Percentiles rank a stretch among this genome's conserved stretches.
phyloP scores from a whole-genome alignment of 2,113 vertebrate species.

The Eclectus roratus region DNA sequence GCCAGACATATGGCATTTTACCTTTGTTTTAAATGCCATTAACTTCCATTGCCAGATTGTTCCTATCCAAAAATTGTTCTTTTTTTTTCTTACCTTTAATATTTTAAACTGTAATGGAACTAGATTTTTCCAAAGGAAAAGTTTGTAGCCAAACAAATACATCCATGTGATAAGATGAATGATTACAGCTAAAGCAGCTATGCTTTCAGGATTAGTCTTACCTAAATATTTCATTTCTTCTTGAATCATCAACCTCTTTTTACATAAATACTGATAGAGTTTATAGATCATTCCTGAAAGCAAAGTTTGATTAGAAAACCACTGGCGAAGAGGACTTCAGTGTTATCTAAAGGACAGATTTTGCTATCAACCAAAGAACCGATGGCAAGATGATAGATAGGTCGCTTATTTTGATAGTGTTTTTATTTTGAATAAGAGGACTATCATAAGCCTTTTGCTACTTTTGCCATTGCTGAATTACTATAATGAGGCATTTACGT shows the following conservation, averaged over 20 bases:
- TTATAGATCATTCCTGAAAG: constrained; percentile 34
- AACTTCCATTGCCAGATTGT: not conserved
- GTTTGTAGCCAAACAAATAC: not conserved
- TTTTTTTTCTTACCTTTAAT: not conserved
- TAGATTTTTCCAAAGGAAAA: not conserved
- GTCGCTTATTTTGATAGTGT: not conserved
- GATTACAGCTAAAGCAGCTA: constrained; percentile 2
- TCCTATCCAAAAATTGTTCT: not conserved
- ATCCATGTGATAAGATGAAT: not conserved
- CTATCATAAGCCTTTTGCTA: not conserved
- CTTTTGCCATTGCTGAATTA: not conserved
- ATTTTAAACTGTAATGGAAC: not conserved
- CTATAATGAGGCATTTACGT: not conserved
- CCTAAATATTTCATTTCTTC: constrained; percentile 49
- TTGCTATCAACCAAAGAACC: not conserved
- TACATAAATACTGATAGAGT: constrained; percentile 13
- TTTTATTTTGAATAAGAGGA: not conserved
- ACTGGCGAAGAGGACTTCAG: not conserved
- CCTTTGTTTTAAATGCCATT: not conserved
- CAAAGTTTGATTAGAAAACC: constrained; percentile 9
- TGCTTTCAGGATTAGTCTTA: constrained; percentile 31
- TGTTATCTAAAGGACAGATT: not conserved
- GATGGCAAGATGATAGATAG: not conserved
- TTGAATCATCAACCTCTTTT: constrained; percentile 48
- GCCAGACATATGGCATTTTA: not conserved